Evolutionary conservation across 2,113 vertebrate species (phyloP).

Genomic region (Casuarius casuarius): DNA sequence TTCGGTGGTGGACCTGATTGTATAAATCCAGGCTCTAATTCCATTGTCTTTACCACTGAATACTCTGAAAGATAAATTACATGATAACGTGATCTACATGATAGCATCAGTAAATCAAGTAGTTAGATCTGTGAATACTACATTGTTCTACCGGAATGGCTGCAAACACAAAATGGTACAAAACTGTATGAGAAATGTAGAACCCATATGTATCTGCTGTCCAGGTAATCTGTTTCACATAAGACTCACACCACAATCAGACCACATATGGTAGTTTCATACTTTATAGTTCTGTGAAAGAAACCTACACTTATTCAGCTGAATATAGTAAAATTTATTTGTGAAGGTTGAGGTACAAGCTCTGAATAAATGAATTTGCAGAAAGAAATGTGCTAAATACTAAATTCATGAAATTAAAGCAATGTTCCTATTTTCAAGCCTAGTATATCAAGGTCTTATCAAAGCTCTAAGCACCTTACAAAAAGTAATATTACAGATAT

Average conservation of each 20-base stretch:
- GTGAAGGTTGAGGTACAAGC: background rate
- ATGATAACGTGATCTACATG: background rate
- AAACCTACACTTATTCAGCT: background rate
- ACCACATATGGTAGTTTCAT: background rate
- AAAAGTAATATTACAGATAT: background rate
- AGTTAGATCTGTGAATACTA: background rate
- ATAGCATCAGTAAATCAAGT: rapidly evolving
- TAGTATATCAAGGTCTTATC: background rate
- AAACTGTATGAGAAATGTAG: background rate
- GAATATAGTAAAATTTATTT: background rate
- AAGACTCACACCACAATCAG: background rate
- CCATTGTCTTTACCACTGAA: background rate
- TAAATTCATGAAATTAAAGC: background rate
- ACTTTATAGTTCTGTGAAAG: background rate
- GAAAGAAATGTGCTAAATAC: background rate
- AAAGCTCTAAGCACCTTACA: background rate
- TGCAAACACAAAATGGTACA: background rate
- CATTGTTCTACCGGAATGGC: background rate
- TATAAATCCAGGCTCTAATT: background rate
- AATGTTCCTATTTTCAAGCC: background rate
- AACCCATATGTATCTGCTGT: background rate
- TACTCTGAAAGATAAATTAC: background rate
- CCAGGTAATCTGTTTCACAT: background rate
- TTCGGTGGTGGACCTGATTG: background rate
- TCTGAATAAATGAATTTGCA: background rate